phyloP scores from a whole-genome alignment of 1,140 invertebrate genomes.

The Frieseomelitta varia region DNA sequence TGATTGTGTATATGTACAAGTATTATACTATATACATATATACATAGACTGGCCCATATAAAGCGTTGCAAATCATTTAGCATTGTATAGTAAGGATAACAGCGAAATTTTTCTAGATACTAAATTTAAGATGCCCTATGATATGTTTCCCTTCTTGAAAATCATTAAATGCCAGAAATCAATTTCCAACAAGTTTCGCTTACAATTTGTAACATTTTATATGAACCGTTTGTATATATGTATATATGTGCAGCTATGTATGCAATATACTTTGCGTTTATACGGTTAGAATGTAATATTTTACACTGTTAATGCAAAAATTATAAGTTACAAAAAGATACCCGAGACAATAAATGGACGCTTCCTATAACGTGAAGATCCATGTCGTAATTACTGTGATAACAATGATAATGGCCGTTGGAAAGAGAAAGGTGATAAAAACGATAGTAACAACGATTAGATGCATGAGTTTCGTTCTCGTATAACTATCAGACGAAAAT shows the following conservation, averaged over 20 bases:
- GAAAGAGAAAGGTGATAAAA: slow-evolving; percentile 27
- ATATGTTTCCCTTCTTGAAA: background rate
- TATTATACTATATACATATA: slow-evolving; percentile 64
- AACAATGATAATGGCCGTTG: slow-evolving; percentile 41
- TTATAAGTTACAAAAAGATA: slow-evolving; percentile 52
- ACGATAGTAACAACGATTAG: slow-evolving; percentile 17
- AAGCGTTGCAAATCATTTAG: background rate
- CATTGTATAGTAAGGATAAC: background rate
- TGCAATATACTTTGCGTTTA: slow-evolving; percentile 74
- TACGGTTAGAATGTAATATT: slow-evolving; percentile 70
- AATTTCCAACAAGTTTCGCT: background rate
- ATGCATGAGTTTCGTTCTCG: background rate
- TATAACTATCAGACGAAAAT: background rate
- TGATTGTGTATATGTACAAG: slow-evolving; percentile 64
- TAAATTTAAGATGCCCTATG: background rate
- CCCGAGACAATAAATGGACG: slow-evolving; percentile 47
- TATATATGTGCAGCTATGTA: slow-evolving; percentile 75
- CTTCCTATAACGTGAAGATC: slow-evolving; percentile 40
- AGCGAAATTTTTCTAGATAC: background rate
- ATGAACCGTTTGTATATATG: background rate
- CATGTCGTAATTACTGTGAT: slow-evolving; percentile 48
- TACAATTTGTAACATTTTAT: background rate
- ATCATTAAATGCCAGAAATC: background rate
- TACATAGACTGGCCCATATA: background rate
- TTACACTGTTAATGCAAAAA: slow-evolving; percentile 66